A percentile compares a stretch with the other conserved stretches of the same genome.
These are phyloP conservation scores for Saccostrea glomerata DNA, from an alignment of 1,140 invertebrate species.

Conservation along the genomic window DNA sequence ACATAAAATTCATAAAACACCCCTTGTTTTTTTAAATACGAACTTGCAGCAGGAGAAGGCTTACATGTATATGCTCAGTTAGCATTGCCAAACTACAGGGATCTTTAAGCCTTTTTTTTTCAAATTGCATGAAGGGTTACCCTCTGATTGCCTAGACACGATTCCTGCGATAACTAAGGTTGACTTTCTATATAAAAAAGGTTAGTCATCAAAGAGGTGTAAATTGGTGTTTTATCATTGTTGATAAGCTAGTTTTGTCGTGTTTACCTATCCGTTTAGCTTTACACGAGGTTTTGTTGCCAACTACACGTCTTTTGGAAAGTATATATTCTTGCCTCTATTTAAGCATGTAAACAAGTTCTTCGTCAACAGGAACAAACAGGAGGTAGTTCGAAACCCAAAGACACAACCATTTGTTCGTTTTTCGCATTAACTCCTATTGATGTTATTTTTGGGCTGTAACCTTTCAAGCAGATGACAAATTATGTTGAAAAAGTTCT, in stretches of 20 bases:
- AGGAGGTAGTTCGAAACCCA: background rate
- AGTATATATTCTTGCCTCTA: background rate
- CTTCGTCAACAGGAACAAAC: background rate
- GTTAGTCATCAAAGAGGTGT: slow-evolving; percentile 30
- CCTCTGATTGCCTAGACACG: background rate
- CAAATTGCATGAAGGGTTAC: background rate
- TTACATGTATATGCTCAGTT: too few species aligned
- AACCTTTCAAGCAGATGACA: too few species aligned
- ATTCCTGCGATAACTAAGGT: slow-evolving; percentile 19
- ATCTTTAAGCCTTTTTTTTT: background rate
- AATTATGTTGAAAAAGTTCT: too few species aligned
- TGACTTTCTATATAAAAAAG: slow-evolving; percentile 24
- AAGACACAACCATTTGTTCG: too few species aligned
- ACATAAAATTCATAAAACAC: too few species aligned
- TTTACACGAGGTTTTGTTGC: slow-evolving; percentile 26
- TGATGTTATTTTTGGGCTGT: too few species aligned
- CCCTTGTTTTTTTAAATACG: too few species aligned
- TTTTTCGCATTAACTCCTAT: too few species aligned
- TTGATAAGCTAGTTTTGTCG: slow-evolving; percentile 30
- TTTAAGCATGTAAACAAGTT: background rate
- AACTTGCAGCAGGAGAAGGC: too few species aligned
- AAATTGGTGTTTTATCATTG: slow-evolving; percentile 10
- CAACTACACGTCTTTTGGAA: background rate
- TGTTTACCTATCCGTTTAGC: background rate
- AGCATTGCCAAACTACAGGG: too few species aligned